Evolutionary conservation across 1,140 invertebrate species (phyloP).

Genomic region (Aradophagus sp.): DNA sequence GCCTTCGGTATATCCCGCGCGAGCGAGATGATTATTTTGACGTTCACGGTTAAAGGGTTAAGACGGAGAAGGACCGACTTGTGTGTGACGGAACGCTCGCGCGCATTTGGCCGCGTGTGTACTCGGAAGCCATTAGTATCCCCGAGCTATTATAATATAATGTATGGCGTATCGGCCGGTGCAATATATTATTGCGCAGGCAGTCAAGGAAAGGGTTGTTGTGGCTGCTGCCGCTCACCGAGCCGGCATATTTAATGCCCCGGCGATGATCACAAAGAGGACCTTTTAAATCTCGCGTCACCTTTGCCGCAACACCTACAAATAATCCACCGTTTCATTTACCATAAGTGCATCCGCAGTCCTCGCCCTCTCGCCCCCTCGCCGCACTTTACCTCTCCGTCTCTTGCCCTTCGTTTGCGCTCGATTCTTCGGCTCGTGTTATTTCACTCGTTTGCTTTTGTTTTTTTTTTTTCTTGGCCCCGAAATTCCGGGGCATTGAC

Average conservation of each 20-base stretch:
- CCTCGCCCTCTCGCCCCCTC: too few species aligned
- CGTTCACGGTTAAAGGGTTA: conserved; percentile 52
- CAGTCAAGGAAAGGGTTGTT: conserved; percentile 47
- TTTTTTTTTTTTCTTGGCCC: neutral
- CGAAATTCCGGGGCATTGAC: conserved; percentile 29
- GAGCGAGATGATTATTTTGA: conserved; percentile 52
- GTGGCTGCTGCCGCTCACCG: conserved; percentile 33
- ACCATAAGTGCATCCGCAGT: too few species aligned
- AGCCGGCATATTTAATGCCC: conserved; percentile 43
- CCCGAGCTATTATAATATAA: conserved; percentile 52
- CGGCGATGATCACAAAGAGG: conserved; percentile 40
- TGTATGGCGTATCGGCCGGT: conserved; percentile 50
- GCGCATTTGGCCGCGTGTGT: conserved; percentile 27
- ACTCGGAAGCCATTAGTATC: conserved; percentile 57
- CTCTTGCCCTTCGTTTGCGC: too few species aligned
- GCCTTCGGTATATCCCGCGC: conserved; percentile 23
- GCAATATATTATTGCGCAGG: conserved; percentile 54
- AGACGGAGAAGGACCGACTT: conserved; percentile 41
- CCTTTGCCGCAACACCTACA: conserved; percentile 40
- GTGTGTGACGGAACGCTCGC: conserved; percentile 47
- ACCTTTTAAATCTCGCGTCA: conserved; percentile 45
- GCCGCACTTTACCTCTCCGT: neutral
- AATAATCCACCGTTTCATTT: too few species aligned
- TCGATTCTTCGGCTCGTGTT: neutral
- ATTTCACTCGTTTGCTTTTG: too few species aligned